Conservation (phyloP, 2,888 invertebrate genomes). For the Eupithecia inturbata region DNA sequence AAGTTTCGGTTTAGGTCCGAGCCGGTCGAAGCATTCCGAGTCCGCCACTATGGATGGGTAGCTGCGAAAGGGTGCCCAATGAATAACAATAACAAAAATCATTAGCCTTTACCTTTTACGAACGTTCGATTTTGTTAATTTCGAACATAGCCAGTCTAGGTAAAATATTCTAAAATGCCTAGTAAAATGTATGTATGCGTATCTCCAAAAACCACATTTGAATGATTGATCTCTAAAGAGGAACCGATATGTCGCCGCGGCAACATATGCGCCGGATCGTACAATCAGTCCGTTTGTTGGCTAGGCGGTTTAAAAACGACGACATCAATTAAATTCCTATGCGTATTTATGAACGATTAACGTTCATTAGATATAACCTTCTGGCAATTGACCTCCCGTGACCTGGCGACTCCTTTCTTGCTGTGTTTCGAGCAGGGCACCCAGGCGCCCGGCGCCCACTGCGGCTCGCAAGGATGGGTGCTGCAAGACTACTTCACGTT, state of each 20-base stretch:
- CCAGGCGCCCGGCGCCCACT: constrained; percentile 93
- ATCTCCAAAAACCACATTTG: too few relatives aligned
- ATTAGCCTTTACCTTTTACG: too few relatives aligned
- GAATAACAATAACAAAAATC: neutral
- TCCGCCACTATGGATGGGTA: constrained; percentile 89
- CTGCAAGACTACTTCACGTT: constrained; percentile 86
- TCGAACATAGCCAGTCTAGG: neutral
- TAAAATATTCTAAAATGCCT: neutral
- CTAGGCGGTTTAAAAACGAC: too few relatives aligned
- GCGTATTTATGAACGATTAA: too few relatives aligned
- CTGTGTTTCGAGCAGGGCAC: constrained; percentile 92
- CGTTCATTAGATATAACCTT: constrained; percentile 90
- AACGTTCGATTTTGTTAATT: neutral
- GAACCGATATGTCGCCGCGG: too few relatives aligned
- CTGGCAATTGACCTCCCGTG: constrained; percentile 90
- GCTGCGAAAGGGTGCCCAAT: constrained; percentile 52
- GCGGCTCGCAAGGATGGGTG: constrained; percentile 89
- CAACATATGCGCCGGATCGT: too few relatives aligned
- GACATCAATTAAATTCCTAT: too few relatives aligned
- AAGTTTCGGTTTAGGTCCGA: constrained; percentile 88
- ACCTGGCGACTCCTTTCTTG: constrained; percentile 89
- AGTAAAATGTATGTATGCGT: neutral
- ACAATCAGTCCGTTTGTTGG: too few relatives aligned
- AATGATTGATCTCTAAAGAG: too few relatives aligned
- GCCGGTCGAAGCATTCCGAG: constrained; percentile 86